phyloP scores from a whole-genome alignment of 2,888 invertebrate genomes.

The Cantharis lateralis region DNA sequence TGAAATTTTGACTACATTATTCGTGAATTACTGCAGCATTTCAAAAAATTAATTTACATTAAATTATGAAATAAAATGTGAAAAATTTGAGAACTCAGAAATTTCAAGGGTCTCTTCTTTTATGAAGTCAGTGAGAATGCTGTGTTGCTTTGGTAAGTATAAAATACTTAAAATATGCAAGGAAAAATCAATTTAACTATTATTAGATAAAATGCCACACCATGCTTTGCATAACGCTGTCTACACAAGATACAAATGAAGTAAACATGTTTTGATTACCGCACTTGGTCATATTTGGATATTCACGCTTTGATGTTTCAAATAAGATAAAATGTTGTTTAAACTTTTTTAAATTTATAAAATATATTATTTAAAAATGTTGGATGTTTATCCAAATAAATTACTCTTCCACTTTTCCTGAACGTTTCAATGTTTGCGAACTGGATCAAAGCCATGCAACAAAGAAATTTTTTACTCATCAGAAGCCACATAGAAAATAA shows the following conservation, averaged over 20 bases:
- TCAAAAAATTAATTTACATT: too few relatives aligned
- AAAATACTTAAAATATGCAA: too few relatives aligned
- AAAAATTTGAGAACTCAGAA: too few relatives aligned
- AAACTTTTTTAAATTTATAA: not conserved
- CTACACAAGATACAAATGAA: not conserved
- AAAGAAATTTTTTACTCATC: not conserved
- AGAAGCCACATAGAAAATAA: not conserved
- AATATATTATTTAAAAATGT: not conserved
- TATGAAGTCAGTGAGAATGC: too few relatives aligned
- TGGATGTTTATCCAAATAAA: too few relatives aligned
- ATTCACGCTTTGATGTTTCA: not conserved
- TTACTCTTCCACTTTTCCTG: not conserved
- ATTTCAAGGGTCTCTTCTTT: too few relatives aligned
- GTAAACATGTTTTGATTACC: not conserved
- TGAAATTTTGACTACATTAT: too few relatives aligned
- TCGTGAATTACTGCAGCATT: too few relatives aligned
- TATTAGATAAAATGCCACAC: not conserved
- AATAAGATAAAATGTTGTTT: not conserved
- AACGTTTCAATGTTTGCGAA: not conserved
- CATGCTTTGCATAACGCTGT: not conserved
- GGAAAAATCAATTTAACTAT: not conserved
- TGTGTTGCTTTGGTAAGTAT: too few relatives aligned
- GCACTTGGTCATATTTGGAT: not conserved
- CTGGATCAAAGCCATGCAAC: not conserved
- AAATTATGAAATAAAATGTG: too few relatives aligned